A percentile compares a stretch with the other conserved stretches of the same genome.
These are phyloP conservation scores for Solen grandis DNA, from an alignment of 1,140 invertebrate genomes.

Conservation along the genomic window DNA sequence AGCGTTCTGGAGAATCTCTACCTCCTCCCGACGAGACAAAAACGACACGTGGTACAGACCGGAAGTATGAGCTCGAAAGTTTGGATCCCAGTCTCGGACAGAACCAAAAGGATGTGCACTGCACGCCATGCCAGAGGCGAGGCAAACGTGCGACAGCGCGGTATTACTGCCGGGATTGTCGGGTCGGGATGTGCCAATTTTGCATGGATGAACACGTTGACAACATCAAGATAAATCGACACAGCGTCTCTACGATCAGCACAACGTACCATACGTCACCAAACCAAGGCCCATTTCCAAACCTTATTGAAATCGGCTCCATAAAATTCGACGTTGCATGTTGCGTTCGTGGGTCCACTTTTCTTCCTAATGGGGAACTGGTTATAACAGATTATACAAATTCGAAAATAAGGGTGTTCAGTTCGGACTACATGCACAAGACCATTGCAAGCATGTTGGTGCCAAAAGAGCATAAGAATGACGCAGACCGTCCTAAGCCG, in stretches of 20 bases:
- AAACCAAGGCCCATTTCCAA: slow-evolving; percentile 45
- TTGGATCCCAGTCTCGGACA: no score
- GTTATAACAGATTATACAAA: slow-evolving; percentile 44
- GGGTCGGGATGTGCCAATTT: slow-evolving; percentile 23
- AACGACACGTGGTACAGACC: no score
- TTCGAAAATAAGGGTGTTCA: slow-evolving; percentile 39
- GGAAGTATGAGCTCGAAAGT: no score
- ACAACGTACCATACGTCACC: slow-evolving; percentile 30
- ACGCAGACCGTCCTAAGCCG: slow-evolving; percentile 36
- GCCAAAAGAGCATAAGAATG: slow-evolving; percentile 46
- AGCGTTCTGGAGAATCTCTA: no score
- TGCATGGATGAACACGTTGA: slow-evolving; percentile 27
- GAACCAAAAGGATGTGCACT: slow-evolving; percentile 46
- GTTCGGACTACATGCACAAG: slow-evolving; percentile 39
- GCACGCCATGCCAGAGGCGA: slow-evolving; percentile 29
- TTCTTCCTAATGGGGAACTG: slow-evolving; percentile 43
- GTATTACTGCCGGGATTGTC: slow-evolving; percentile 50
- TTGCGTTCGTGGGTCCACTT: slow-evolving; percentile 27
- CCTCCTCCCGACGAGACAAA: no score
- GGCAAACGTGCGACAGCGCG: slow-evolving; percentile 2
- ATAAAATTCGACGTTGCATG: slow-evolving; percentile 51
- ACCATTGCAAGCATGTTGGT: slow-evolving; percentile 24
- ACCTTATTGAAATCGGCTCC: slow-evolving; percentile 45
- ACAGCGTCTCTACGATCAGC: slow-evolving; percentile 42
- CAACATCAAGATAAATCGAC: slow-evolving; percentile 36